Percentiles rank a stretch among this genome's conserved stretches.
Evolutionary conservation across 2,888 invertebrate species (phyloP).

Genomic region (Thalpophila matura): DNA sequence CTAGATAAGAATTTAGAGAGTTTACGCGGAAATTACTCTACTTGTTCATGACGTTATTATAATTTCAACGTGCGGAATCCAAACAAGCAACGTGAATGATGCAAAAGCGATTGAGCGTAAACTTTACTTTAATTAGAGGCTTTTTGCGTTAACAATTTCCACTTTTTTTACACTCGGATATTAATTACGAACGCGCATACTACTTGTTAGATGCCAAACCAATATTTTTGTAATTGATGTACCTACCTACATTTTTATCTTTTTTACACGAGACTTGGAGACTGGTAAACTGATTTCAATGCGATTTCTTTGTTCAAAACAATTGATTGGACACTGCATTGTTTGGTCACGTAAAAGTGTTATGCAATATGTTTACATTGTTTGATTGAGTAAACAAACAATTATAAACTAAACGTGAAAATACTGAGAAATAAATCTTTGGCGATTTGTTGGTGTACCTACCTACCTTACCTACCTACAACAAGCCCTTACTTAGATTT

Average conservation of each 20-base stretch:
- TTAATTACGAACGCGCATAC: slow-evolving; percentile 7
- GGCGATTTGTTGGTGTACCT: too few species aligned
- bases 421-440: too few species aligned
- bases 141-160: slow-evolving; percentile 23
- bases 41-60: slow-evolving; percentile 49
- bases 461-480: too few species aligned
- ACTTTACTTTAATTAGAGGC: slow-evolving; percentile 46
- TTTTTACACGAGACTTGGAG: slow-evolving; percentile 6
- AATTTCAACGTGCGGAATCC: slow-evolving; percentile 53
- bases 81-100: slow-evolving; percentile 53
- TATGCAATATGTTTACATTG: slow-evolving; percentile 15
- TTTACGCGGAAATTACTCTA: slow-evolving; percentile 47
- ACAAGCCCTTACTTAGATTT: too few species aligned
- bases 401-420: too few species aligned
- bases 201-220: slow-evolving; percentile 9
- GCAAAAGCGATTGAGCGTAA: slow-evolving; percentile 58
- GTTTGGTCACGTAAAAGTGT: slow-evolving; percentile 38
- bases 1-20: slow-evolving; percentile 56
- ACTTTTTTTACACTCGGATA: slow-evolving; percentile 7
- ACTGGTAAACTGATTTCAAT: slow-evolving; percentile 28
- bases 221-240: slow-evolving; percentile 22
- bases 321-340: slow-evolving; percentile 45
- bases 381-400: slow-evolving; percentile 9
- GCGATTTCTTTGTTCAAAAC: slow-evolving; percentile 48
- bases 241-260: too few species aligned